Percentiles rank a stretch among this genome's conserved stretches.
Evolutionary conservation across 1,140 invertebrate genomes (phyloP).

Genomic region (Copidosoma floridanum): DNA sequence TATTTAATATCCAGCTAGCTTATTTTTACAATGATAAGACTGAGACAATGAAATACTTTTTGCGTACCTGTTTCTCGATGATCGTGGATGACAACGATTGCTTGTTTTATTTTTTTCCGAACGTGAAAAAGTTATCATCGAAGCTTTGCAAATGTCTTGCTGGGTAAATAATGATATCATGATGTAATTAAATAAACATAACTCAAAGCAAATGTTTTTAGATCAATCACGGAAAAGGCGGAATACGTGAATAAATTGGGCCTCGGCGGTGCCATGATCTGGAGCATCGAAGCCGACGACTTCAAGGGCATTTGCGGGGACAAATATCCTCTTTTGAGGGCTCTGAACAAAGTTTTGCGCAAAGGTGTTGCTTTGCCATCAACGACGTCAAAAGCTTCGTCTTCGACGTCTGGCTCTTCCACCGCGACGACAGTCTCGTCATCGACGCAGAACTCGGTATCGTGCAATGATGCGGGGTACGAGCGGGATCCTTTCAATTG

Average conservation of each 20-base stretch:
- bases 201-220: too few species aligned
- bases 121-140: too few species aligned
- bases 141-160: too few species aligned
- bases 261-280: constrained; percentile 69
- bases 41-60: too few species aligned
- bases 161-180: too few species aligned
- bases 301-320: constrained; percentile 64
- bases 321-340: constrained; percentile 61
- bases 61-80: too few species aligned
- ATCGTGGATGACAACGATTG: too few species aligned
- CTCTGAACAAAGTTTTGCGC: constrained; percentile 46
- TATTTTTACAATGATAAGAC: too few species aligned
- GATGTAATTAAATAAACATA: too few species aligned
- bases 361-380: background rate
- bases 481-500: constrained; percentile 34
- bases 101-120: too few species aligned
- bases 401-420: background rate
- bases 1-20: too few species aligned
- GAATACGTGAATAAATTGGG: constrained; percentile 56
- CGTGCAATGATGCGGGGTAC: constrained; percentile 36
- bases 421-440: too few species aligned
- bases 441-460: background rate
- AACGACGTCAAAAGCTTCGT: background rate
- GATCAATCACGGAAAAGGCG: constrained; percentile 58
- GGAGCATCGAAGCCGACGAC: constrained; percentile 76